Base-by-base conservation (phyloP, 1,140 invertebrate species). In the Periplaneta americana region DNA sequence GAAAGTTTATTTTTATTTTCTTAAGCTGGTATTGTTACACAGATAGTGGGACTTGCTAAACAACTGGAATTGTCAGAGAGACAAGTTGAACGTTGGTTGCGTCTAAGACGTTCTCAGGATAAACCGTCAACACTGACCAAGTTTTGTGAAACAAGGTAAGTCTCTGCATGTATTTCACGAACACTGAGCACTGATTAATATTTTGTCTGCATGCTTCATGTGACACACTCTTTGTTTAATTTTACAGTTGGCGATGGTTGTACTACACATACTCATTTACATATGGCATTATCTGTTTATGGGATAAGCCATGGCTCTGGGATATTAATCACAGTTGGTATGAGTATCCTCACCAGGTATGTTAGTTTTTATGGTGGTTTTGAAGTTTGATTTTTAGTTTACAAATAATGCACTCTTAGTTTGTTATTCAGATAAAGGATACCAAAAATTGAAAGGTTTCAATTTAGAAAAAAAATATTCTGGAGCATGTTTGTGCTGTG, bases 281-380 rank as follows among this genome's bases (percentile, higher is more conserved):
- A 18, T 98, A 94, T 89, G 98, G 97, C 22, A 84, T 96, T 34
- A 91, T 93, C 85, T 91, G 95, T 82, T 89, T 99, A 35, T 98
- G 96, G 96, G 93, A 97, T 87, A 99, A 99, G 89, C 91, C 94
- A 18, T 99, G 97, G 96, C 90, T 99, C 83, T 98, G 95, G 96
- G 94, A 98, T 85, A 97, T 98, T 76, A 96, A 95, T 75, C 87
- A 96, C 84, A 98, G 97, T 88, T 99, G 97, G 91, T 94, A 96
- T 86, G 93, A 93, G 80, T 95, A 95, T 87, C 86, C 85, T 81
- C 86, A 88, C 84, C 87, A 90, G 84, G 87, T 87, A 86, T 35
- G 80, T 36, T 75, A n/a, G n/a, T n/a, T n/a, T n/a, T n/a, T n/a
- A n/a, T n/a, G n/a, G n/a, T n/a, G n/a, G n/a, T n/a, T n/a, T n/a